phyloP scores from a whole-genome alignment of 1,140 invertebrate species.

The Drosophila pruinosa region DNA sequence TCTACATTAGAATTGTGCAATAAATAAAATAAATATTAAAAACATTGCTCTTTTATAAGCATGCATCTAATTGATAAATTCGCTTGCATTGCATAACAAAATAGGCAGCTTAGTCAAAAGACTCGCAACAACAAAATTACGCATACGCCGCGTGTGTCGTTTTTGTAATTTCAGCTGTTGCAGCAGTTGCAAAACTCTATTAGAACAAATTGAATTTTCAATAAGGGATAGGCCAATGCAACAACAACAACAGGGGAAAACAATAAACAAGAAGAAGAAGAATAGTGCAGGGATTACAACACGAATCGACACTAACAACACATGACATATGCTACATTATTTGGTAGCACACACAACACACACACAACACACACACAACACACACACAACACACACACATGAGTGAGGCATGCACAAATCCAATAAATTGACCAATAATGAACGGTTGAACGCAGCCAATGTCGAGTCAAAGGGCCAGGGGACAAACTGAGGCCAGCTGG shows the following conservation, averaged over 20 bases:
- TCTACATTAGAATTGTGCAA: too few relatives aligned
- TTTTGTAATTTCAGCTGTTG: slow-evolving; percentile 12
- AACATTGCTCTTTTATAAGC: too few relatives aligned
- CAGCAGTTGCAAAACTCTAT: slow-evolving; percentile 59
- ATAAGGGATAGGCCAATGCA: slow-evolving; percentile 51
- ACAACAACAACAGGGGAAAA: slow-evolving; percentile 31
- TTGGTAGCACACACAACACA: slow-evolving; percentile 4
- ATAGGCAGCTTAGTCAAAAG: background rate
- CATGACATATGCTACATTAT: slow-evolving; percentile 67
- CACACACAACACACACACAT: slow-evolving; percentile 6
- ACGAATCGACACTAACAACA: slow-evolving; percentile 50
- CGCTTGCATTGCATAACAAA: background rate
- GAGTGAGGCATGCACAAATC: slow-evolving; percentile 69
- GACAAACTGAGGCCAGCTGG: slow-evolving; percentile 10
- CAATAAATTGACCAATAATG: slow-evolving; percentile 82
- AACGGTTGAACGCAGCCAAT: slow-evolving; percentile 67
- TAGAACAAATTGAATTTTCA: slow-evolving; percentile 77
- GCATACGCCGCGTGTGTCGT: slow-evolving; percentile 24
- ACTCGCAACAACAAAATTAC: slow-evolving; percentile 9
- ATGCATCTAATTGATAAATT: too few relatives aligned
- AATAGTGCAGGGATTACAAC: slow-evolving; percentile 33
- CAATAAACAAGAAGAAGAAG: background rate
- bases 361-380: slow-evolving; percentile 1
- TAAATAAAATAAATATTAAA: too few relatives aligned
- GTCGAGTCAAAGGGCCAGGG: background rate